Conservation (phyloP, 2,888 invertebrate genomes). For the Ephialtes manifestator region DNA sequence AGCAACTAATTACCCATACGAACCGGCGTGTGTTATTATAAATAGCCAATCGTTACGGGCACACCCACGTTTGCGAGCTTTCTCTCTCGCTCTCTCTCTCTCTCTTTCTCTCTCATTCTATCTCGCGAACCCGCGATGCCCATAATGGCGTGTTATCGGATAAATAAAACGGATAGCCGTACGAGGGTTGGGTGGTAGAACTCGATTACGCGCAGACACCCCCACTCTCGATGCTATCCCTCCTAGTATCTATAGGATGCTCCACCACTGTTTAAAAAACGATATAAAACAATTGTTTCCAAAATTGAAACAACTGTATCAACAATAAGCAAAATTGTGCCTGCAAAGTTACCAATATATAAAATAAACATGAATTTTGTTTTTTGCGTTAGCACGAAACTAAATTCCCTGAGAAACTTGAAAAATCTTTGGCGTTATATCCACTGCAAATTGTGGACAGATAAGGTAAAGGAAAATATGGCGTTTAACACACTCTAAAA, state of each 20-base stretch:
- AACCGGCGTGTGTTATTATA: conserved; percentile 84
- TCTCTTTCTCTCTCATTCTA: conserved; percentile 50
- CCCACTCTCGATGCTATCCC: conserved; percentile 65
- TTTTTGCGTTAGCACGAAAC: too few relatives aligned
- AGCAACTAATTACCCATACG: conserved; percentile 85
- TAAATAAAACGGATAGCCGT: conserved; percentile 85
- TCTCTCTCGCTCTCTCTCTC: conserved; percentile 34
- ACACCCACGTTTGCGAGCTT: conserved; percentile 81
- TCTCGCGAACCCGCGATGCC: conserved; percentile 76
- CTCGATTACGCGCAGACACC: conserved; percentile 84
- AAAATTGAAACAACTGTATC: background rate
- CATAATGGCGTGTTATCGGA: conserved; percentile 86
- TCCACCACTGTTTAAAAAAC: conserved; percentile 42
- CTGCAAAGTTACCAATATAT: background rate
- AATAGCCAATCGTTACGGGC: conserved; percentile 85
- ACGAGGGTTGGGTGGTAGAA: conserved; percentile 75
- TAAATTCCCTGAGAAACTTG: too few relatives aligned
- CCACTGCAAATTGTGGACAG: too few relatives aligned
- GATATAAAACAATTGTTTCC: conserved; percentile 24
- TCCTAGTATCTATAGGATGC: conserved; percentile 31
- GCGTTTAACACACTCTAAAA: too few relatives aligned
- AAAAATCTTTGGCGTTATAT: too few relatives aligned
- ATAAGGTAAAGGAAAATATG: too few relatives aligned
- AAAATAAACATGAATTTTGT: too few relatives aligned
- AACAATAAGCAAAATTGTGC: background rate